A percentile compares a stretch with the other conserved stretches of the same genome.
Evolutionary conservation across 2,797 vertebrate genomes (phyloP).

Genomic region (Hydrocynus forskahlii): DNA sequence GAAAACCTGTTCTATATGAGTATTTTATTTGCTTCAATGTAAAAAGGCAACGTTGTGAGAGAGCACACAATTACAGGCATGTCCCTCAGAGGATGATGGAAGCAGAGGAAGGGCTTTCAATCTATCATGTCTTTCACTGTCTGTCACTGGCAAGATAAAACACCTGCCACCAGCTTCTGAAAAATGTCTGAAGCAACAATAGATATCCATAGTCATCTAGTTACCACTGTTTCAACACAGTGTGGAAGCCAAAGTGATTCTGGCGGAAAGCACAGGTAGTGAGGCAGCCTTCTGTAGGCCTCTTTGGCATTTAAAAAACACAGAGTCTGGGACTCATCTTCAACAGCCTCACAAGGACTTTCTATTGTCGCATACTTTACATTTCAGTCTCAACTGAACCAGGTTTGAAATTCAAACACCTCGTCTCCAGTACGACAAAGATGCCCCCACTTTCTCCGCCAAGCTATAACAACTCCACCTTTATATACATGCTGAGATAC

Average conservation of each 20-base stretch:
- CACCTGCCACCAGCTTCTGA: background rate
- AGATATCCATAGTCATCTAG: background rate
- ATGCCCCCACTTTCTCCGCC: background rate
- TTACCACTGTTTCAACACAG: background rate
- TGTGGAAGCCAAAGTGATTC: background rate
- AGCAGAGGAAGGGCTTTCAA: background rate
- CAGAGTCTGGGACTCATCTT: background rate
- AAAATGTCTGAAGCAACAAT: background rate
- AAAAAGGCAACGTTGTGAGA: background rate
- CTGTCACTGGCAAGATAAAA: background rate
- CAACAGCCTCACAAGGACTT: background rate
- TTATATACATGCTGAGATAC: background rate
- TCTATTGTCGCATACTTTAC: background rate
- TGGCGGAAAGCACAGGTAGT: background rate
- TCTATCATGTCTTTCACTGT: background rate
- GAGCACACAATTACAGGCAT: background rate
- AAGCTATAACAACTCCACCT: background rate
- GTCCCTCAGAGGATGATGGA: background rate
- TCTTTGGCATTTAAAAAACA: background rate
- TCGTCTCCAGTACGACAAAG: background rate
- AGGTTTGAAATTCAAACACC: background rate
- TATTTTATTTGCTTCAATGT: background rate
- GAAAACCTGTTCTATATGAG: too few relatives aligned
- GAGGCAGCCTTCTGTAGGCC: background rate
- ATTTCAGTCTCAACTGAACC: background rate